These are phyloP conservation scores for Drosophila macrospina DNA, from an alignment of 2,888 invertebrate genomes.

Conservation along the genomic window DNA sequence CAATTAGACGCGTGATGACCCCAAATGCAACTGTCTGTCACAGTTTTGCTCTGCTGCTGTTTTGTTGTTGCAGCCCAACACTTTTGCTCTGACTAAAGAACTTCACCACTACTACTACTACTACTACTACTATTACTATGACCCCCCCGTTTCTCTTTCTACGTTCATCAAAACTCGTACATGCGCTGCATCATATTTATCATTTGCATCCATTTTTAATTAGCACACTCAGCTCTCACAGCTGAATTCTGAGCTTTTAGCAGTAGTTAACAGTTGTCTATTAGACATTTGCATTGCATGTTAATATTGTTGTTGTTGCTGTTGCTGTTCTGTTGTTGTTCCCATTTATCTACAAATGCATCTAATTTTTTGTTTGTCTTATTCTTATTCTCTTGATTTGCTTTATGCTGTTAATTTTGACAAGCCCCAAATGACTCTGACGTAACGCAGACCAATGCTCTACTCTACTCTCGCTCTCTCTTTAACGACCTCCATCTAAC, in stretches of 20 bases:
- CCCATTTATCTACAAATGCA: conserved; percentile 58
- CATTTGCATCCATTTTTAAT: conserved; percentile 74
- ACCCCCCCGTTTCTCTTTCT: conserved; percentile 46
- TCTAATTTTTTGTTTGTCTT: conserved; percentile 34
- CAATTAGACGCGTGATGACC: conserved; percentile 40
- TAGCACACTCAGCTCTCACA: conserved; percentile 67
- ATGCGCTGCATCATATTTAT: conserved; percentile 73
- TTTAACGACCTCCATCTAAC: conserved; percentile 31
- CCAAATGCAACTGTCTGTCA: conserved; percentile 13
- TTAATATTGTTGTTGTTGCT: conserved; percentile 35
- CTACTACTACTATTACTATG: conserved; percentile 41
- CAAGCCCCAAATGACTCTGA: conserved; percentile 73
- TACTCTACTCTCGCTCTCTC: conserved; percentile 1
- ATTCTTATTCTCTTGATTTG: conserved; percentile 43
- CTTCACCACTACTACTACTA: conserved; percentile 11
- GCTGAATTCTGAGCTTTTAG: conserved; percentile 60
- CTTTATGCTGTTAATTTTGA: conserved; percentile 72
- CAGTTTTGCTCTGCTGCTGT: conserved; percentile 17
- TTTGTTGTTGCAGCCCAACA: conserved; percentile 32
- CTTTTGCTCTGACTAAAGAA: conserved; percentile 16
- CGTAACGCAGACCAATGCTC: conserved; percentile 51
- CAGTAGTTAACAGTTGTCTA: conserved; percentile 67
- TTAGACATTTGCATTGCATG: conserved; percentile 60
- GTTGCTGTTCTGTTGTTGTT: conserved; percentile 36
- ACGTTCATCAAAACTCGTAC: conserved; percentile 56